These are phyloP conservation scores for Stenurella melanura DNA, from an alignment of 2,888 invertebrate species.

Conservation along the genomic window DNA sequence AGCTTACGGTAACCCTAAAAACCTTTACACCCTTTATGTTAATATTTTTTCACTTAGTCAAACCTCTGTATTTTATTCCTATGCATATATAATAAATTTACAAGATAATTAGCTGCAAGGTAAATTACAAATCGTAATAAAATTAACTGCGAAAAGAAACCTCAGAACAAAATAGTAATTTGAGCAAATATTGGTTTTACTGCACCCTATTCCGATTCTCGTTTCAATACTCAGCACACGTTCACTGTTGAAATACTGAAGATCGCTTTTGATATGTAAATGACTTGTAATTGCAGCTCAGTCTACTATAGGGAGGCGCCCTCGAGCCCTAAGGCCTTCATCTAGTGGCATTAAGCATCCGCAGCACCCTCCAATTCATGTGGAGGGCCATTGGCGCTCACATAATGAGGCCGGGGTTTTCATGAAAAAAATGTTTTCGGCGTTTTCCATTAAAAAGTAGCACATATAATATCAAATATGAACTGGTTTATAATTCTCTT, in stretches of 20 bases:
- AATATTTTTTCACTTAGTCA: no score
- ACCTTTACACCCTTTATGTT: no score
- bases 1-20: no score
- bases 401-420: constrained; percentile 1
- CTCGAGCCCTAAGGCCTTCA: constrained; percentile 33
- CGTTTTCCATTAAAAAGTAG: not conserved
- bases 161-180: constrained; percentile 46
- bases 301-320: constrained; percentile 50
- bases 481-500: no score
- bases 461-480: no score
- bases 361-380: constrained; percentile 24
- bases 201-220: constrained; percentile 27
- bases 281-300: constrained; percentile 64
- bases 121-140: constrained; percentile 4
- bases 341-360: constrained; percentile 33
- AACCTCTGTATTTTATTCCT: no score
- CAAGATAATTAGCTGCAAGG: no score
- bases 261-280: constrained; percentile 69
- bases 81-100: no score
- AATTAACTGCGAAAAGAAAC: constrained; percentile 29
- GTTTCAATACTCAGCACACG: constrained; percentile 49
- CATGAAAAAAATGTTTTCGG: not conserved
- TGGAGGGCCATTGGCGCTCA: constrained; percentile 16
- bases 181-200: constrained; percentile 45
- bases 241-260: constrained; percentile 61